Evolutionary conservation across 2,888 invertebrate species (phyloP).

Genomic region (Lasioglossum zephyrum): DNA sequence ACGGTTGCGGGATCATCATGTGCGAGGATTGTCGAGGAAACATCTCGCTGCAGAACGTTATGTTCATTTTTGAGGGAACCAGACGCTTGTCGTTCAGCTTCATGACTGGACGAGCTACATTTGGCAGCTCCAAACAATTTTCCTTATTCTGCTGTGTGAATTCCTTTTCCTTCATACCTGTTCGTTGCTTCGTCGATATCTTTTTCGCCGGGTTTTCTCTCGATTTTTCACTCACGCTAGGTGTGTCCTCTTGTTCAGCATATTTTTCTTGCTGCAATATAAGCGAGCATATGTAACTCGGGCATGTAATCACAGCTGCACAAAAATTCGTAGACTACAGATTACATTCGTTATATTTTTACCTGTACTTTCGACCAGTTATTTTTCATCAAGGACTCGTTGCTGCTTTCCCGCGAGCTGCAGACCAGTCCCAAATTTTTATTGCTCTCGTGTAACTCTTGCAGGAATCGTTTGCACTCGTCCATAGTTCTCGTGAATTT

Average conservation of each 20-base stretch:
- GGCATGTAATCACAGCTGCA: neutral
- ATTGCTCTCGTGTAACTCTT: constrained; percentile 59
- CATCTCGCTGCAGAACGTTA: constrained; percentile 49
- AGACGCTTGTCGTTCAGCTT: constrained; percentile 24
- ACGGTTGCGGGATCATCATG: constrained; percentile 12
- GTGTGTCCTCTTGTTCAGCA: neutral
- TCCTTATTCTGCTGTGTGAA: neutral
- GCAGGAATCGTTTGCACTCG: constrained; percentile 64
- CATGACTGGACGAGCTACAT: constrained; percentile 22
- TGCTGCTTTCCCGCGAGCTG: constrained; percentile 52
- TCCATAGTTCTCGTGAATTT: constrained; percentile 53
- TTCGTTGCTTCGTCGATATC: neutral
- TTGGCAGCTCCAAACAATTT: constrained; percentile 22
- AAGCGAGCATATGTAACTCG: neutral
- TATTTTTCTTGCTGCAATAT: constrained; percentile 23
- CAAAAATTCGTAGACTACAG: neutral
- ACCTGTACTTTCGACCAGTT: constrained; percentile 35
- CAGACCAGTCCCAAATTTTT: constrained; percentile 50
- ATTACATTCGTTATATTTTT: neutral
- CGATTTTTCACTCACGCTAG: neutral
- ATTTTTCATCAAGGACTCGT: constrained; percentile 37
- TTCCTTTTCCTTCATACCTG: neutral
- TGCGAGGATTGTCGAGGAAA: constrained; percentile 36
- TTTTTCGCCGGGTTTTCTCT: neutral
- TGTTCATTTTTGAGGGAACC: constrained; percentile 49